Conservation (phyloP, 1,140 invertebrate species). For the Saccostrea echinata region DNA sequence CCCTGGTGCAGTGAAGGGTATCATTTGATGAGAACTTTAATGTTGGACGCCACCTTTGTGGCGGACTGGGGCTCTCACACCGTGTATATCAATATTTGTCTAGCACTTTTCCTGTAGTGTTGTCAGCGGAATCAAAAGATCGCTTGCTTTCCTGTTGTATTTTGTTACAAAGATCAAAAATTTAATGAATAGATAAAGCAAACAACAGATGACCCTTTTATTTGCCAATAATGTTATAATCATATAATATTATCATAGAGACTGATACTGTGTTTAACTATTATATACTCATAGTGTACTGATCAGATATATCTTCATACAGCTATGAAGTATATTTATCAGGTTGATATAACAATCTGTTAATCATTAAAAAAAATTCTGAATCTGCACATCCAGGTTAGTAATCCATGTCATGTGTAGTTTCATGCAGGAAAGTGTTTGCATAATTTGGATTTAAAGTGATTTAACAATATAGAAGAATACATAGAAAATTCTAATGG, state of each 20-base stretch:
- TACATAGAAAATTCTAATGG: too few relatives aligned
- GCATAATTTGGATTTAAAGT: too few relatives aligned
- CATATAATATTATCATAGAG: neutral
- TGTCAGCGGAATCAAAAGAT: constrained; percentile 1
- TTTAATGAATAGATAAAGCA: neutral
- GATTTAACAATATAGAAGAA: too few relatives aligned
- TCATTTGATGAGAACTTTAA: neutral
- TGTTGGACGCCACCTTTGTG: neutral
- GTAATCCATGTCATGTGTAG: too few relatives aligned
- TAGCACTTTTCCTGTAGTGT: constrained; percentile 6
- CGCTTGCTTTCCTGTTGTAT: neutral
- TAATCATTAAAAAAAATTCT: too few relatives aligned
- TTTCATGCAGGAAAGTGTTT: too few relatives aligned
- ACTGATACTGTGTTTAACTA: neutral
- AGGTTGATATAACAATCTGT: too few relatives aligned
- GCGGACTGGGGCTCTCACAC: neutral
- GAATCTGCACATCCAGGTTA: too few relatives aligned
- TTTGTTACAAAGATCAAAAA: neutral
- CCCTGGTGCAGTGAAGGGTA: neutral
- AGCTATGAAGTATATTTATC: too few relatives aligned
- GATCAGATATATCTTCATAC: too few relatives aligned
- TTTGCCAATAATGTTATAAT: neutral
- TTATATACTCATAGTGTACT: too few relatives aligned
- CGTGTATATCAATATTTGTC: constrained; percentile 20
- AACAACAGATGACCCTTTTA: neutral